A percentile compares a stretch with the other conserved stretches of the same genome.
Conservation (phyloP, 2,113 vertebrate species). For the Serinus canaria region DNA sequence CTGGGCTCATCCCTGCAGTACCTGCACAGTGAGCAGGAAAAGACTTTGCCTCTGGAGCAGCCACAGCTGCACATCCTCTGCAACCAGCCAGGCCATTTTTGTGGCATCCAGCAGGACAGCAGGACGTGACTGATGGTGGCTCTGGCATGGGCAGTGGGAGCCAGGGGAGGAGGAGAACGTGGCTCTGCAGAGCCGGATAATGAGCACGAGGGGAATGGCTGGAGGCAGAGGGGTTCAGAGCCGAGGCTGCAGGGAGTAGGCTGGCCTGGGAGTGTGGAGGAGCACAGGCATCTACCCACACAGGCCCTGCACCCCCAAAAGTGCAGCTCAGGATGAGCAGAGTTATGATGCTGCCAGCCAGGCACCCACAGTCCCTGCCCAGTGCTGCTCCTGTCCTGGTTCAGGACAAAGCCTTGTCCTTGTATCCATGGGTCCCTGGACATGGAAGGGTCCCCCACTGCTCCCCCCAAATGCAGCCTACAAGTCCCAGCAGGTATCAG, state of each 20-base stretch:
- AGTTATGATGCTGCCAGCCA: background rate
- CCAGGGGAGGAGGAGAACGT: background rate
- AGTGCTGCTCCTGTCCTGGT: background rate
- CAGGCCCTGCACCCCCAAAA: background rate
- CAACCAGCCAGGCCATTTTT: background rate
- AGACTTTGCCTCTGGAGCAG: background rate
- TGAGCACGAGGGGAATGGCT: background rate
- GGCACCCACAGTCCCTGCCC: background rate
- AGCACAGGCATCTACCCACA: background rate
- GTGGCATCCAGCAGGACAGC: background rate
- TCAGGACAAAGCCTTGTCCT: background rate
- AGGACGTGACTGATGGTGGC: background rate
- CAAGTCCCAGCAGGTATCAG: background rate
- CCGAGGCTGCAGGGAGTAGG: background rate
- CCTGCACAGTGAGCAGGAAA: background rate
- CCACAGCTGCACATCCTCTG: accelerated
- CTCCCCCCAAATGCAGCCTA: background rate
- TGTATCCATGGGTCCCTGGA: accelerated
- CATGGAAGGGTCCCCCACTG: background rate
- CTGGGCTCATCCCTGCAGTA: background rate
- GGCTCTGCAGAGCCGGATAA: background rate
- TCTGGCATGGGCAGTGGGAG: background rate
- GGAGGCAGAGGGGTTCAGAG: background rate
- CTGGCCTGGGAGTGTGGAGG: background rate
- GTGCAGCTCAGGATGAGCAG: background rate